Base-by-base conservation (phyloP, 2,888 invertebrate species). In the Apoderus coryli region DNA sequence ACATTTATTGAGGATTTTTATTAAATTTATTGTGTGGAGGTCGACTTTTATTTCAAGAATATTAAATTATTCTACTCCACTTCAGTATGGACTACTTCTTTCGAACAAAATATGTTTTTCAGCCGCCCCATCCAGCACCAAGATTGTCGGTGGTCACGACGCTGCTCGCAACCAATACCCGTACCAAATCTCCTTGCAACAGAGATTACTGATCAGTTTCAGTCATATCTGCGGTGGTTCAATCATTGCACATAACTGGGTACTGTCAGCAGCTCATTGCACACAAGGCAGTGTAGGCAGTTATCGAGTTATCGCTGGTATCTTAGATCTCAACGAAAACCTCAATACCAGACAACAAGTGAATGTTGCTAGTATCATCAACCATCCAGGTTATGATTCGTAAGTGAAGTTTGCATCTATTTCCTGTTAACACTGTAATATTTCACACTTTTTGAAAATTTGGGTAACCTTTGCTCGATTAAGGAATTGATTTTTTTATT, bases 121-220 rank as follows among this genome's bases (percentile, higher is more conserved):
- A 4, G 26, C 14, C 19, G 22, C 16, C 23, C 31, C 35, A 1
- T 4, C 10, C 10, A 5, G 29, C 13, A n/a, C n/a, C n/a, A 30
- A 29, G 10, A 54, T 66, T 12, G 61, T 65, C 3, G 64, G 64
- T 0, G 67, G 66, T 0, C 41, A 49, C 15, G 48, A 57, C 3
- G 67, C 64, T 0, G 56, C 57, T 0, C 57, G 55, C 3, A 63
- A 62, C 1, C 48, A 54, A 2, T 53, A 61, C 2, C 65, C 66
- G 0, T 64, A 65, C 44, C 65, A 65, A 44, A 61, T 52, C 0
- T 66, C 67, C 6, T 33, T 42, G 27, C 49, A 52, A 35, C 53
- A 48, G 45, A 35, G 29, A 7, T 3, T 5, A 57, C 64, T 49
- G 9, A 22, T 12, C 14, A 29, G 11, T 4, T 3, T 48, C 0